These are phyloP conservation scores for Ictalurus punctatus DNA, from an alignment of 2,113 vertebrate genomes.

Conservation along the genomic window DNA sequence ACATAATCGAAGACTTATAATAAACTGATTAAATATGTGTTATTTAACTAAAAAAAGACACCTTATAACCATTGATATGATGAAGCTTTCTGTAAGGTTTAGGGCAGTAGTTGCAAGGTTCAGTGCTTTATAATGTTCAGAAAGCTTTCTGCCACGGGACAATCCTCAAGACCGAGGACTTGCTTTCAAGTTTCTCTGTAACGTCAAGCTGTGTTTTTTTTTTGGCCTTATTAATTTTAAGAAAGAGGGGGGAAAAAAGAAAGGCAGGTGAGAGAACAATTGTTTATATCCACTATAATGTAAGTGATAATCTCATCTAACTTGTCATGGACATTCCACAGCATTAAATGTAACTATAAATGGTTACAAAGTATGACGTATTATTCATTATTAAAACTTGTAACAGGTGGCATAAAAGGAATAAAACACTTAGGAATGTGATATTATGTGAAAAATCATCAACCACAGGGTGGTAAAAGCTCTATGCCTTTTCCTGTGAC, in stretches of 20 bases:
- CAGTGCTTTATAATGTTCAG: background rate
- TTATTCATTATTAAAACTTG: background rate
- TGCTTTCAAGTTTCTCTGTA: background rate
- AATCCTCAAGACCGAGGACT: background rate
- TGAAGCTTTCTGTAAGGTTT: background rate
- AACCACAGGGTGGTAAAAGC: background rate
- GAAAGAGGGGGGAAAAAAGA: background rate
- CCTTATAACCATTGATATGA: background rate
- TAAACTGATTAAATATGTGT: background rate
- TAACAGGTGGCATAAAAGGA: background rate
- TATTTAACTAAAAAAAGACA: background rate
- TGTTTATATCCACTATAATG: background rate
- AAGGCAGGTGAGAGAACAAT: background rate
- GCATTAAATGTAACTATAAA: background rate
- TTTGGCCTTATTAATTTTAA: background rate
- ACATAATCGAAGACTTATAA: background rate
- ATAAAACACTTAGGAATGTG: background rate
- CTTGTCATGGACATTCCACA: background rate
- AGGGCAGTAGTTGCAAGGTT: background rate
- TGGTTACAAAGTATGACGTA: background rate
- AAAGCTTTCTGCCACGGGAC: background rate
- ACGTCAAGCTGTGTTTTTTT: background rate
- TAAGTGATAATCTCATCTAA: background rate
- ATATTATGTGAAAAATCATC: background rate
- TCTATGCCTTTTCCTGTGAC: background rate